Base-by-base conservation (phyloP, 2,797 vertebrate genomes). In the Chloroceryle inda region DNA sequence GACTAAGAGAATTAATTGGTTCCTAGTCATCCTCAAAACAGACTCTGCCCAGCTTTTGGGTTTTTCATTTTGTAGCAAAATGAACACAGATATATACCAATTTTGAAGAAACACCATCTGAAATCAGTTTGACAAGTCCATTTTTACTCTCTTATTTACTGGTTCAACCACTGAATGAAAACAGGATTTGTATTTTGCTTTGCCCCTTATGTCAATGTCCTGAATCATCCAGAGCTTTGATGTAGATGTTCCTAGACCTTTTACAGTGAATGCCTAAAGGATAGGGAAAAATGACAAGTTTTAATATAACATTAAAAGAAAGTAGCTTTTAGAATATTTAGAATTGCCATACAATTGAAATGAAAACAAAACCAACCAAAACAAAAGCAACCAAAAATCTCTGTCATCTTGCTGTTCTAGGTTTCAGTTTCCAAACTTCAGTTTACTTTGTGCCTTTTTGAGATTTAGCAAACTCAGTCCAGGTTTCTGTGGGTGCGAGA, bases 131-230 rank as follows among this genome's bases (percentile, higher is more conserved):
- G 64, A 78, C 15, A 24, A 23, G 52, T 64, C 31, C 35, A 47
- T 74, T 81, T 85, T 85, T 59, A 62, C 63, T 80, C n/a, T 71
- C n/a, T 29, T 49, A 53, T 81, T 85, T 77, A 71, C 38, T 59
- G 23, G 8, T 68, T 77, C 31, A 73, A 24, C 26, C 38, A 38
- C 55, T 47, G 45, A 73, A 45, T 58, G 35, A 81, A 77, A 85
- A 73, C 31, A 29, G 18, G 44, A 38, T 38, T 24, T 68, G 38
- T 68, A 37, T 68, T 73, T 89, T 68, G 13, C n/a, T 89, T 69
- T 92, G 38, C 23, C 23, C 27, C 81, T 68, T 58, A 21, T 73
- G 66, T 33, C 42, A 59, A 16, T 1, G 7, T 68, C 55, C 55
- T 44, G 31, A 58, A 81, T 81, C 42, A 81, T 40, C 42, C 27